Conservation (phyloP, 2,797 vertebrate genomes). For the Anomalospiza imberbis region DNA sequence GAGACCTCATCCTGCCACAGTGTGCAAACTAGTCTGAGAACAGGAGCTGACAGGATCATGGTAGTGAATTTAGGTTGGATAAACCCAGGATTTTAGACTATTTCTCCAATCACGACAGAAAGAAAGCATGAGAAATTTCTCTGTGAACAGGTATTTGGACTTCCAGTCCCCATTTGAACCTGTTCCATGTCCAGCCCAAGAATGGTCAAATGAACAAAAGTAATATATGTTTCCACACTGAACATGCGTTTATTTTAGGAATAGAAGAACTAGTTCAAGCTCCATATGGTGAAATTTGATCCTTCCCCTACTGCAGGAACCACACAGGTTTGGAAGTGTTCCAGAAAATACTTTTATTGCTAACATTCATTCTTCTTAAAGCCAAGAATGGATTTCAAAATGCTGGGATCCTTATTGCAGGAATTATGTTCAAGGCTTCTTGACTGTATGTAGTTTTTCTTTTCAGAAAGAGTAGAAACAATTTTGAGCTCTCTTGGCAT, state of each 20-base stretch:
- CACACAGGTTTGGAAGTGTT: not conserved
- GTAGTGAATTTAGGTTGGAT: not conserved
- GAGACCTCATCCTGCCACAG: not conserved
- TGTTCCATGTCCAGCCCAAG: not conserved
- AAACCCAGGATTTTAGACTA: not conserved
- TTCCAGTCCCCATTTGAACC: accelerated
- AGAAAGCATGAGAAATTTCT: not conserved
- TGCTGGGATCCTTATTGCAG: not conserved
- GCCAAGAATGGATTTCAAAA: conserved; percentile 21
- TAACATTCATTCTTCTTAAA: not conserved
- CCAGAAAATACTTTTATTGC: conserved; percentile 26
- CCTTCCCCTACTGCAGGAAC: conserved; percentile 10
- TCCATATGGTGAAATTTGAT: conserved; percentile 6
- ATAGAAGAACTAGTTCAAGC: not conserved
- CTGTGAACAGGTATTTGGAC: not conserved
- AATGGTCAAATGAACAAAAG: not conserved
- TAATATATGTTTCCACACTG: not conserved
- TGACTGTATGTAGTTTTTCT: not conserved
- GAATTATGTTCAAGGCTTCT: not conserved
- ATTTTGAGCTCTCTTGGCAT: not conserved
- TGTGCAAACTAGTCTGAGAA: not conserved
- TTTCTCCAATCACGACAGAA: not conserved
- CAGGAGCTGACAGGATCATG: not conserved
- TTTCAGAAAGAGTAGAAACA: not conserved
- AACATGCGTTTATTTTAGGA: conserved; percentile 1